phyloP scores from a whole-genome alignment of 2,888 invertebrate genomes.

The Gastrophysa polygoni region DNA sequence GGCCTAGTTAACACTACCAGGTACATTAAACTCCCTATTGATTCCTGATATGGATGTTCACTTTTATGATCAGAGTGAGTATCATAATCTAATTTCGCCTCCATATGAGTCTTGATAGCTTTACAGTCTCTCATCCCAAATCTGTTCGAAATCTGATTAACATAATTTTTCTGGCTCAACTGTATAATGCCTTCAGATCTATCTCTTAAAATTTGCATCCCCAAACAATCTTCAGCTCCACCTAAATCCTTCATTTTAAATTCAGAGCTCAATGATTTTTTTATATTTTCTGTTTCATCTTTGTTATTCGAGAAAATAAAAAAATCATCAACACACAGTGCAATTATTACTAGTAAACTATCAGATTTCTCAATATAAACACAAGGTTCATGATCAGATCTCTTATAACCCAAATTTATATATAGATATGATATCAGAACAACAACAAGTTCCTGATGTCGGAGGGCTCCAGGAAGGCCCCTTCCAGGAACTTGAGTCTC shows the following conservation, averaged over 20 bases:
- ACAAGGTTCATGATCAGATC: conserved; percentile 9
- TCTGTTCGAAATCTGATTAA: background rate
- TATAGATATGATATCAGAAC: too few species aligned
- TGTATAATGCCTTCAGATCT: background rate
- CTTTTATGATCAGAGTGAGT: background rate
- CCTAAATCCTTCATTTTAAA: conserved; percentile 12
- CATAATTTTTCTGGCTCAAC: too few species aligned
- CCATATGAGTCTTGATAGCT: background rate
- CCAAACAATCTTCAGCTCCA: conserved; percentile 2
- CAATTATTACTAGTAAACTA: background rate
- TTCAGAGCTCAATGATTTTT: too few species aligned
- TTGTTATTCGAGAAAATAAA: conserved; percentile 13
- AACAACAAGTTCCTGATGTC: too few species aligned
- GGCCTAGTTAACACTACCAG: background rate
- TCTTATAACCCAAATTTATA: conserved; percentile 7
- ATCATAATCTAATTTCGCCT: background rate
- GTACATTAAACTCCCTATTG: conserved; percentile 2
- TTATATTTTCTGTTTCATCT: background rate
- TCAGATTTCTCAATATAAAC: conserved; percentile 1
- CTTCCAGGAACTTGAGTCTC: too few species aligned
- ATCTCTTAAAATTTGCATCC: conserved; percentile 2
- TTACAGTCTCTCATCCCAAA: background rate
- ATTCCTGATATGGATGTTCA: background rate
- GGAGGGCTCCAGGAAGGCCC: too few species aligned
- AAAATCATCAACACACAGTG: conserved; percentile 9